A percentile compares a stretch with the other conserved stretches of the same genome.
These are phyloP conservation scores for Nasonovia ribisnigri DNA, from an alignment of 2,888 invertebrate genomes.

Conservation along the genomic window DNA sequence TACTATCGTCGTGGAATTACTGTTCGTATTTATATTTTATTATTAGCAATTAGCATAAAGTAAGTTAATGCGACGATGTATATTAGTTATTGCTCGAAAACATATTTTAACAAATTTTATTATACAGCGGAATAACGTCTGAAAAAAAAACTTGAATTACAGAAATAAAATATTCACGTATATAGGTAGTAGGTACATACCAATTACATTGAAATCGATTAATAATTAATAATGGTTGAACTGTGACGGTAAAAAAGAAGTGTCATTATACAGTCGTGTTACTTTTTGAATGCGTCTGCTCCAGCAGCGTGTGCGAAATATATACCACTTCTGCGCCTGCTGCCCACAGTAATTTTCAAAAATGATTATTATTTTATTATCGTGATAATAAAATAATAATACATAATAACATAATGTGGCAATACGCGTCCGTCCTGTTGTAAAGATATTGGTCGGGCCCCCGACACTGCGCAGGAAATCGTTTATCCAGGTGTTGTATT, in stretches of 20 bases:
- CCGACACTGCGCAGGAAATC: conserved; percentile 10
- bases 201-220: neutral
- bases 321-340: neutral
- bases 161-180: neutral
- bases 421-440: neutral
- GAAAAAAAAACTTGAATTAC: neutral
- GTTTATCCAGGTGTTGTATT: conserved; percentile 39
- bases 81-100: neutral
- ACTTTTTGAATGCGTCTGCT: neutral
- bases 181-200: too few relatives aligned
- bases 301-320: neutral
- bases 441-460: neutral
- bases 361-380: neutral
- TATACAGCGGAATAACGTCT: neutral
- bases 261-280: neutral
- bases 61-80: neutral
- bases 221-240: neutral
- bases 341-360: neutral
- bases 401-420: neutral
- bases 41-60: neutral
- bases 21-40: neutral
- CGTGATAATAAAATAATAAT: neutral
- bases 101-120: neutral
- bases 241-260: neutral
- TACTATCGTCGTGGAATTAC: neutral